These are phyloP conservation scores for Perodicticus potto DNA, from an alignment of 2,797 vertebrate species.

Conservation along the genomic window DNA sequence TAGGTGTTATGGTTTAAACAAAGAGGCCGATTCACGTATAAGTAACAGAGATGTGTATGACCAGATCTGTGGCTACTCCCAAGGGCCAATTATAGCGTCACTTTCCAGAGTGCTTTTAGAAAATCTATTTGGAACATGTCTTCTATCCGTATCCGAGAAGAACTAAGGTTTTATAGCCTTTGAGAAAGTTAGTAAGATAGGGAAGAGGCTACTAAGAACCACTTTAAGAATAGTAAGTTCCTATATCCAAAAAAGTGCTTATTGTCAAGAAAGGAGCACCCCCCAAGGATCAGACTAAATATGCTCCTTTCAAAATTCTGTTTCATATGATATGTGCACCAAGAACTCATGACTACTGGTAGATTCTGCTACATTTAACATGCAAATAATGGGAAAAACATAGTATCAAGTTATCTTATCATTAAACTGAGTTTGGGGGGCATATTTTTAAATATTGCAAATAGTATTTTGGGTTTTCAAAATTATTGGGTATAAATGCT, in stretches of 20 bases:
- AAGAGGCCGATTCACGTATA: not conserved
- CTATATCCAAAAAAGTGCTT: not conserved
- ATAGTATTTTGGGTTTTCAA: constrained; percentile 26
- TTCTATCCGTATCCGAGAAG: not conserved
- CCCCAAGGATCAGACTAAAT: not conserved
- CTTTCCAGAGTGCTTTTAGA: not conserved
- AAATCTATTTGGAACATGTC: not conserved
- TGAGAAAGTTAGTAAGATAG: constrained; percentile 17
- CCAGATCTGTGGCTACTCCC: not conserved
- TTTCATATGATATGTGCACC: too few species aligned
- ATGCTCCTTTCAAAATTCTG: not conserved
- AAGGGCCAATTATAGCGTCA: not conserved
- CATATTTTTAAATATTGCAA: not conserved
- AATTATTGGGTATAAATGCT: not conserved
- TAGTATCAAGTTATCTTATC: not conserved
- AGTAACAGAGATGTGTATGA: not conserved
- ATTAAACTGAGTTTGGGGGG: not conserved
- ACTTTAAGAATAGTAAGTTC: not conserved
- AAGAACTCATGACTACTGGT: not conserved
- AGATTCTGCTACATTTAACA: not conserved
- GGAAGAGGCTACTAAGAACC: not conserved
- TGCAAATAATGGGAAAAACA: not conserved
- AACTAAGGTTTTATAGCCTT: not conserved
- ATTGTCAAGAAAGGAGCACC: not conserved
- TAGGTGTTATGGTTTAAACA: not conserved